Percentiles rank a stretch among this genome's conserved stretches.
These are phyloP conservation scores for Clupea harengus DNA, from an alignment of 2,113 vertebrate species.

Conservation along the genomic window DNA sequence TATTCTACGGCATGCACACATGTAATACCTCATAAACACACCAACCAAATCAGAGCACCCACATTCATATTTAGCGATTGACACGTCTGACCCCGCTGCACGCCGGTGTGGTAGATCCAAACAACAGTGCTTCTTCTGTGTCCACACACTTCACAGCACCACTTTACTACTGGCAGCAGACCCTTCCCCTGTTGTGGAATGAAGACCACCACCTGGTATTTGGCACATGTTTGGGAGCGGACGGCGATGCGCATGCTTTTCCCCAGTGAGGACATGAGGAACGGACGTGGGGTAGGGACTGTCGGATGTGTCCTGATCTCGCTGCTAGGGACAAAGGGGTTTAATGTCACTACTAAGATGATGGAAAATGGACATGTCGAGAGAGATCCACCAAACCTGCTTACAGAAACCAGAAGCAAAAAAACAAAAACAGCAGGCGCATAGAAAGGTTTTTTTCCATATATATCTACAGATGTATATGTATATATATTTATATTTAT, in stretches of 20 bases:
- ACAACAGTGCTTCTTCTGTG: not conserved
- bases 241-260: not conserved
- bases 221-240: constrained; percentile 17
- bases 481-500: constrained; percentile 17
- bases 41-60: not conserved
- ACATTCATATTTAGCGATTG: not conserved
- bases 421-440: constrained; percentile 37
- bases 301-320: constrained; percentile 26
- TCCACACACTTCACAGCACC: not conserved
- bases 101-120: not conserved
- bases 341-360: not conserved
- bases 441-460: constrained; percentile 34
- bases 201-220: constrained; percentile 9
- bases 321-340: not conserved
- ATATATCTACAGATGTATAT: constrained; percentile 36
- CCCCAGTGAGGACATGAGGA: not conserved
- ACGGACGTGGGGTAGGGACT: not conserved
- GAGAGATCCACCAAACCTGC: not conserved
- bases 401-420: constrained; percentile 19
- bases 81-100: not conserved
- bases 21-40: not conserved
- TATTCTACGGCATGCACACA: not conserved
- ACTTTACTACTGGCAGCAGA: not conserved
- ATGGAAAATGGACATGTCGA: not conserved
- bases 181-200: not conserved